These are phyloP conservation scores for Drosophila mercatorum DNA, from an alignment of 2,888 invertebrate species.

Conservation along the genomic window DNA sequence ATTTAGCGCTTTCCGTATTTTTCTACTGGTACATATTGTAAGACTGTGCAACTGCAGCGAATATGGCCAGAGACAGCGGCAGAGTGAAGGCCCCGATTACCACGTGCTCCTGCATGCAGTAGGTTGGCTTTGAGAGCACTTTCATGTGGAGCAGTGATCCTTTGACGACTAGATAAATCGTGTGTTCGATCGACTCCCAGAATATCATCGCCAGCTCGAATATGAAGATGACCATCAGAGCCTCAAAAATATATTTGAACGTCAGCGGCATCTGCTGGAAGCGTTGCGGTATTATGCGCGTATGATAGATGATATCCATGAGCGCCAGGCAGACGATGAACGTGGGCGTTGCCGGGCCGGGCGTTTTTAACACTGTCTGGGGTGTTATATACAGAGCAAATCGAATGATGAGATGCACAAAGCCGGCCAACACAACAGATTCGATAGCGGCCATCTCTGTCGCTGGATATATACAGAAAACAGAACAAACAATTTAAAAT, in stretches of 20 bases:
- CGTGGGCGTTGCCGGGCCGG: slow-evolving; percentile 35
- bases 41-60: slow-evolving; percentile 27
- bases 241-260: slow-evolving; percentile 31
- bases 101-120: slow-evolving; percentile 17
- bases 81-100: slow-evolving; percentile 52
- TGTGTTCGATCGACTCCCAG: slow-evolving; percentile 48
- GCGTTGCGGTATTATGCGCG: slow-evolving; percentile 34
- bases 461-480: background rate
- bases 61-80: slow-evolving; percentile 51
- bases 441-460: slow-evolving; percentile 36
- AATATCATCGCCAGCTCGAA: slow-evolving; percentile 44
- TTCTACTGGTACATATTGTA: background rate
- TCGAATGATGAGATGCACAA: slow-evolving; percentile 40
- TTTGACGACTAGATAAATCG: slow-evolving; percentile 15
- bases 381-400: slow-evolving; percentile 23
- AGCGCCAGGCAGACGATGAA: slow-evolving; percentile 31
- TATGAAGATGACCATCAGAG: slow-evolving; percentile 21
- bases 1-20: slow-evolving; percentile 20
- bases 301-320: slow-evolving; percentile 51
- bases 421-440: slow-evolving; percentile 30
- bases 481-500: slow-evolving; percentile 10
- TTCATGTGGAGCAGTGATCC: slow-evolving; percentile 23
- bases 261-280: slow-evolving; percentile 1
- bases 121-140: slow-evolving; percentile 15
- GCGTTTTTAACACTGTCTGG: slow-evolving; percentile 23